Percentiles rank a stretch among this genome's conserved stretches.
Evolutionary conservation across 1,140 invertebrate genomes (phyloP).

Genomic region (Arion vulgaris): DNA sequence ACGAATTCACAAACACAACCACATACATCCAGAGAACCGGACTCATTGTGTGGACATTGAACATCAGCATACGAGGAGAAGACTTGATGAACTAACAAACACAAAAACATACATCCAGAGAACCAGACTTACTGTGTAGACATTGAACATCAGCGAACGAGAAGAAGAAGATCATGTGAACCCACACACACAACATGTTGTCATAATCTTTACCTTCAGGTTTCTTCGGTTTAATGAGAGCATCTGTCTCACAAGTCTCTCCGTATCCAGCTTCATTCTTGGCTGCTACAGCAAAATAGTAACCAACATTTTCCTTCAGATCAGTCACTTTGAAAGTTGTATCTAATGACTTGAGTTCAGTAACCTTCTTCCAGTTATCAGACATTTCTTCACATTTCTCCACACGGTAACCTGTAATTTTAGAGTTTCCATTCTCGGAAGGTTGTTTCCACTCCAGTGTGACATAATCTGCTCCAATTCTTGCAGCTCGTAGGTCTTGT

Average conservation of each 20-base stretch:
- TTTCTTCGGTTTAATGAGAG: constrained; percentile 57
- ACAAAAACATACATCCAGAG: too few relatives aligned
- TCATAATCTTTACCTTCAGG: constrained; percentile 81
- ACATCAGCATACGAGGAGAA: too few relatives aligned
- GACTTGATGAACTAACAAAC: too few relatives aligned
- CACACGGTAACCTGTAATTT: constrained; percentile 79
- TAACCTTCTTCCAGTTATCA: constrained; percentile 62
- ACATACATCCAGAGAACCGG: too few relatives aligned
- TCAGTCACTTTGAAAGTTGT: constrained; percentile 79
- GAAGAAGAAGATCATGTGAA: too few relatives aligned
- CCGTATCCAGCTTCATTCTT: constrained; percentile 95
- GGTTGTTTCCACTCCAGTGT: constrained; percentile 94
- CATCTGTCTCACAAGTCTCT: constrained; percentile 88
- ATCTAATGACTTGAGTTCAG: constrained; percentile 52
- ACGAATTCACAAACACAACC: too few relatives aligned
- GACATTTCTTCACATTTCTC: constrained; percentile 58
- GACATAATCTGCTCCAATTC: constrained; percentile 93
- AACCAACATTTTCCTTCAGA: constrained; percentile 75
- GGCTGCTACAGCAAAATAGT: constrained; percentile 95
- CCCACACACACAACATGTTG: too few relatives aligned
- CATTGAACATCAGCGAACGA: too few relatives aligned
- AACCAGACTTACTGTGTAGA: too few relatives aligned
- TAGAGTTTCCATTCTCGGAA: constrained; percentile 91
- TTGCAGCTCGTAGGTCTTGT: constrained; percentile 91
- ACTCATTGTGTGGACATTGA: too few relatives aligned